Conservation (phyloP, 2,797 vertebrate species). For the Danio choprae region DNA sequence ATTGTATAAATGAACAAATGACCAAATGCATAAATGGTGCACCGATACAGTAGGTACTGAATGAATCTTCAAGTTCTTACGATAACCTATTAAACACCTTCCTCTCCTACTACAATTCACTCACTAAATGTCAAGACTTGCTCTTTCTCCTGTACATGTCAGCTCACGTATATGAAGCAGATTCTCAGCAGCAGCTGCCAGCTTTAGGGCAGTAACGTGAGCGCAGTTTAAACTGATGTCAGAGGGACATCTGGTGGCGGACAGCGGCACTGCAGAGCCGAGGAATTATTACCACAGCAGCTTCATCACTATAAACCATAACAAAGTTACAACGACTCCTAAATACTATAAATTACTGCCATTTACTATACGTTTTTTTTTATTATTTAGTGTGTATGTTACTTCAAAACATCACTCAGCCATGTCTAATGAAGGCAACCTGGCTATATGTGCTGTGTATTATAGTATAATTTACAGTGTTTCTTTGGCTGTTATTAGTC, state of each 20-base stretch:
- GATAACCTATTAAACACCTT: neutral
- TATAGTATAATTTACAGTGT: too few species aligned
- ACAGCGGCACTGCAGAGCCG: neutral
- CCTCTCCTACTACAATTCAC: neutral
- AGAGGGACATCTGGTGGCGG: slow-evolving; percentile 62
- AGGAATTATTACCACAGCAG: neutral
- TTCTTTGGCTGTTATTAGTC: too few species aligned
- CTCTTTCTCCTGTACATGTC: neutral
- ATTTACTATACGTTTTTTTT: neutral
- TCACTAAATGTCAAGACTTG: neutral
- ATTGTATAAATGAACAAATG: too few species aligned
- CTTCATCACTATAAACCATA: neutral
- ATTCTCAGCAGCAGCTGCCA: slow-evolving; percentile 19
- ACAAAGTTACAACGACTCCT: neutral
- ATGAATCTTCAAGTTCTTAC: neutral
- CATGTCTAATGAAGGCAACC: neutral
- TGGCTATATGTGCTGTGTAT: neutral
- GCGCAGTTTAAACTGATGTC: neutral
- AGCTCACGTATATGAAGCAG: neutral
- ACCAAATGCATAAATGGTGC: neutral
- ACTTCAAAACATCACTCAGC: neutral
- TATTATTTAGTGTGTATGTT: neutral
- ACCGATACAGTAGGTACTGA: too few species aligned
- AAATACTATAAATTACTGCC: neutral
- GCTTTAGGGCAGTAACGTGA: neutral